phyloP scores from a whole-genome alignment of 2,888 invertebrate species.

The Anodontia alba region DNA sequence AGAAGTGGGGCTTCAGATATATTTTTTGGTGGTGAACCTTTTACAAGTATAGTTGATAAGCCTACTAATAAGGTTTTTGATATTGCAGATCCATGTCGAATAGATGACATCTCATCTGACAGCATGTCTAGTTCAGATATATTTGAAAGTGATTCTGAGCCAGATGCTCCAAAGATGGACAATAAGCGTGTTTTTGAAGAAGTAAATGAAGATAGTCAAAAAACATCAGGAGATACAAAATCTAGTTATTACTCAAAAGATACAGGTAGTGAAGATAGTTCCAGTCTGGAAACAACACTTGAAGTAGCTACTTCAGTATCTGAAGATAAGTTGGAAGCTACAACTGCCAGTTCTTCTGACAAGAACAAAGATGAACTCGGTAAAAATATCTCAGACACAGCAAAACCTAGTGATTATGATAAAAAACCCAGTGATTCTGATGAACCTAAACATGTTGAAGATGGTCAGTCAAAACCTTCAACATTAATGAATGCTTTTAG shows the following conservation, averaged over 20 bases:
- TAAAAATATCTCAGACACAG: no score
- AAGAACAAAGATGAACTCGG: no score
- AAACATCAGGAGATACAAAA: not conserved
- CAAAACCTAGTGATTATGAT: no score
- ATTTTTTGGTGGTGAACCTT: not conserved
- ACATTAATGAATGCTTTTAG: conserved; percentile 20
- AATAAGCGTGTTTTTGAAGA: not conserved
- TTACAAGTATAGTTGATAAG: not conserved
- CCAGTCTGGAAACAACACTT: no score
- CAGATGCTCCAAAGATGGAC: not conserved
- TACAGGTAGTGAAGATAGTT: no score
- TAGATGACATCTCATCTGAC: not conserved
- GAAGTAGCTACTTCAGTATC: no score
- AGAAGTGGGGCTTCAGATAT: conserved; percentile 4
- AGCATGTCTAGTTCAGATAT: not conserved
- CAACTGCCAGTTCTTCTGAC: no score
- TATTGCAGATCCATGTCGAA: not conserved
- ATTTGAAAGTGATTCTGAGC: not conserved
- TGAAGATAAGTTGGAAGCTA: no score
- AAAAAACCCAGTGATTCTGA: not conserved
- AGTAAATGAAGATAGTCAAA: not conserved
- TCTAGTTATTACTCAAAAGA: not conserved
- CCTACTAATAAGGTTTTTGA: not conserved
- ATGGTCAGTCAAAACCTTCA: not conserved
- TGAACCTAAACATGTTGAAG: no score